These are phyloP conservation scores for Amblyjoppa proteus DNA, from an alignment of 2,888 invertebrate species.

Conservation along the genomic window DNA sequence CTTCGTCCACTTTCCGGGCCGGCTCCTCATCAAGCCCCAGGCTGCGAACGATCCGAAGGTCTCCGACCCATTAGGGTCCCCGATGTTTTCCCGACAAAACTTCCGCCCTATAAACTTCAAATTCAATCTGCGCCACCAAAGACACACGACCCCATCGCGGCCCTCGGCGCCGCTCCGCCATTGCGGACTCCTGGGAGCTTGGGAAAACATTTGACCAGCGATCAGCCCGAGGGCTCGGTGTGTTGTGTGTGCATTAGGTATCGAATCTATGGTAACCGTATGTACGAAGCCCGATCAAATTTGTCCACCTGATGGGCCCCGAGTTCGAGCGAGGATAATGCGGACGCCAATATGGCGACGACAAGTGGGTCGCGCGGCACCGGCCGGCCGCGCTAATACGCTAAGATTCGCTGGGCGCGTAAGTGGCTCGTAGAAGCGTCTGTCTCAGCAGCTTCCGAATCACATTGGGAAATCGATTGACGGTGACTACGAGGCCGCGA, in stretches of 20 bases:
- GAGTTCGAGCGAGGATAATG: background rate
- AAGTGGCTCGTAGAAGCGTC: constrained; percentile 29
- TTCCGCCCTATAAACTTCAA: constrained; percentile 84
- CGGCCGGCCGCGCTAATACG: background rate
- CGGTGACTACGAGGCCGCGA: constrained; percentile 7
- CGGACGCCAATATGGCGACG: background rate
- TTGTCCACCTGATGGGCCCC: constrained; percentile 11
- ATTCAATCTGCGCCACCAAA: constrained; percentile 84
- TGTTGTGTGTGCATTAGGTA: constrained; percentile 9
- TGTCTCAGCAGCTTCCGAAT: constrained; percentile 20
- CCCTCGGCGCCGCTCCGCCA: background rate
- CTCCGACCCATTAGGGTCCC: constrained; percentile 44
- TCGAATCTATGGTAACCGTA: constrained; percentile 30
- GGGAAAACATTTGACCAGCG: constrained; percentile 81
- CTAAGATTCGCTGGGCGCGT: background rate
- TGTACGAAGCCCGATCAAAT: background rate
- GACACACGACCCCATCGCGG: constrained; percentile 48
- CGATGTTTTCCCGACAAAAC: constrained; percentile 67
- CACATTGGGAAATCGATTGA: constrained; percentile 38
- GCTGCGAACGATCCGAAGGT: constrained; percentile 53
- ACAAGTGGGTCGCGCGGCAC: background rate
- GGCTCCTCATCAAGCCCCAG: constrained; percentile 28
- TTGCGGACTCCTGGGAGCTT: constrained; percentile 66
- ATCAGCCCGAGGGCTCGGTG: constrained; percentile 55
- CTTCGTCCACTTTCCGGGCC: background rate